phyloP scores from a whole-genome alignment of 2,888 invertebrate species.

The Mesorhabditis spiculigera region DNA sequence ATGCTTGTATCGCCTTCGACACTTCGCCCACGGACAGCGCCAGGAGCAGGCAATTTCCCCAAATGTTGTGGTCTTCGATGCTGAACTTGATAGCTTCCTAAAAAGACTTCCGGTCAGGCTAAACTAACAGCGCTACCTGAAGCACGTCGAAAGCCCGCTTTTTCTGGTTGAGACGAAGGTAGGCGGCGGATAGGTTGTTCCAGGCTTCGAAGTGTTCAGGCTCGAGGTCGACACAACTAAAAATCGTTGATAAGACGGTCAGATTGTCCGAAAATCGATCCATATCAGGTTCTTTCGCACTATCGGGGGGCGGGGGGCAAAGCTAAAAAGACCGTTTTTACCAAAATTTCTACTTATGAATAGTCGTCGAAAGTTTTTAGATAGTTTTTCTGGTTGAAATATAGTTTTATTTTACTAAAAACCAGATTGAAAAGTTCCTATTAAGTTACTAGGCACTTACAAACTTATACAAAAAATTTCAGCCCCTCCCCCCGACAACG shows the following conservation, averaged over 20 bases:
- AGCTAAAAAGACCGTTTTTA: neutral
- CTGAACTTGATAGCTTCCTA: slow-evolving; percentile 86
- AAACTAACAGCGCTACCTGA: slow-evolving; percentile 27
- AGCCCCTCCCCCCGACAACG: too few species aligned
- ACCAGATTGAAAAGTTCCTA: neutral
- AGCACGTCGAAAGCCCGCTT: slow-evolving; percentile 58
- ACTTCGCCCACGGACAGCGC: slow-evolving; percentile 77
- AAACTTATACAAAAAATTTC: too few species aligned
- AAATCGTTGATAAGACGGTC: neutral
- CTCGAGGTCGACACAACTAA: slow-evolving; percentile 48
- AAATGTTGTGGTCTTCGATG: slow-evolving; percentile 83
- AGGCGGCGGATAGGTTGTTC: slow-evolving; percentile 94
- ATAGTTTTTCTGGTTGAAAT: too few species aligned
- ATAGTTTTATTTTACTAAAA: neutral
- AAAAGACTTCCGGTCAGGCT: slow-evolving; percentile 10
- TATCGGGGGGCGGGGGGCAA: neutral
- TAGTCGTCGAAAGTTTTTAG: too few species aligned
- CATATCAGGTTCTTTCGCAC: neutral
- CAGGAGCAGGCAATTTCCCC: slow-evolving; percentile 89
- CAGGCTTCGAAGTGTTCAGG: slow-evolving; percentile 82
- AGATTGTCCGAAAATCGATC: neutral
- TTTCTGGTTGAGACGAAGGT: slow-evolving; percentile 82
- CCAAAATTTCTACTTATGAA: neutral
- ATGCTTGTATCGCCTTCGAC: too few species aligned
- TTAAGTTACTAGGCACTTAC: too few species aligned